Conservation (phyloP, 2,113 vertebrate species). For the Oreochromis spilurus region DNA sequence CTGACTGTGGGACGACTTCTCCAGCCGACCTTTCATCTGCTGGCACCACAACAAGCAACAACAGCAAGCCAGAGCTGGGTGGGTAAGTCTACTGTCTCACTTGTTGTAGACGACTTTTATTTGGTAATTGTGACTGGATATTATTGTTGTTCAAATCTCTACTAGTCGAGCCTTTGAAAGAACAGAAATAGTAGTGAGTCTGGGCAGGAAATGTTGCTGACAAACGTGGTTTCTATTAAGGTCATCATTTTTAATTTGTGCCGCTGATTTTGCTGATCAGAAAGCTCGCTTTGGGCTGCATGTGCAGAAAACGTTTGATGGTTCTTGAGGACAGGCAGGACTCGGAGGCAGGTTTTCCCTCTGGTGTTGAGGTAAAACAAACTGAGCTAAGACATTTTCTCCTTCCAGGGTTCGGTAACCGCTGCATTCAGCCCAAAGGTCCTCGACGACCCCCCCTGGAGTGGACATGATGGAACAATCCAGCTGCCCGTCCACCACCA, state of each 20-base stretch:
- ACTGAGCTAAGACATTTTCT: background rate
- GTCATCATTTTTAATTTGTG: background rate
- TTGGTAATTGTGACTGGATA: background rate
- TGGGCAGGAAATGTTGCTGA: slow-evolving; percentile 5
- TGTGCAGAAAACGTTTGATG: background rate
- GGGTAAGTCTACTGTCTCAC: slow-evolving; percentile 50
- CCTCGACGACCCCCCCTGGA: slow-evolving; percentile 84
- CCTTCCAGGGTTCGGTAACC: slow-evolving; percentile 85
- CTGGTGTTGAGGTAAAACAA: background rate
- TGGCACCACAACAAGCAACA: slow-evolving; percentile 22
- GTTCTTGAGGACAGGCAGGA: background rate
- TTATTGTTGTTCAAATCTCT: background rate
- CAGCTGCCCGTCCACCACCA: slow-evolving; percentile 17
- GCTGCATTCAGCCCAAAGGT: slow-evolving; percentile 86
- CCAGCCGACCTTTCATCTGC: slow-evolving; percentile 30
- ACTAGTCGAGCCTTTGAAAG: background rate
- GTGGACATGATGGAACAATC: slow-evolving; percentile 85
- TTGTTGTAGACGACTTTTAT: background rate
- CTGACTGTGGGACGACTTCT: slow-evolving; percentile 37
- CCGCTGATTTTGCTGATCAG: background rate
- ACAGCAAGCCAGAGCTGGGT: slow-evolving; percentile 57
- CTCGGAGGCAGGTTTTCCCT: background rate
- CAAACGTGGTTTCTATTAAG: slow-evolving; percentile 6
- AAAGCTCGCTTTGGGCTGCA: background rate
- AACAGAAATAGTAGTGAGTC: background rate